Conservation (phyloP, 2,888 invertebrate species). For the Calephelis perditalis region DNA sequence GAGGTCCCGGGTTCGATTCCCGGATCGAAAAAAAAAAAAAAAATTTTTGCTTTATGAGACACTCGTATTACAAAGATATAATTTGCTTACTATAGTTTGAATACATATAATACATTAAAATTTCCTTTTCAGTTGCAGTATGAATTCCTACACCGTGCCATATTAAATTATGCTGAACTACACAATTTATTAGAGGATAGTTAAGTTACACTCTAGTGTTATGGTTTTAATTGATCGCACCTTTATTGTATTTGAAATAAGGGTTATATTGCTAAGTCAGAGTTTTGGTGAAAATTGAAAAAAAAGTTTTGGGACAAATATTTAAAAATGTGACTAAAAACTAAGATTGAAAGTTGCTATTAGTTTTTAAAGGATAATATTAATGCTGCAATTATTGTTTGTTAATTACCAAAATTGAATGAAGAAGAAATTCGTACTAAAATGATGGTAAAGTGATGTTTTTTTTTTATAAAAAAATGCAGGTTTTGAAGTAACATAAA, state of each 20-base stretch:
- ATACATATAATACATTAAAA: neutral
- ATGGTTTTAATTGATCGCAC: constrained; percentile 16
- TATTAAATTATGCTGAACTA: constrained; percentile 92
- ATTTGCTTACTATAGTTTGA: too few relatives aligned
- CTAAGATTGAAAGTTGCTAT: neutral
- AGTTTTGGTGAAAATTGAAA: neutral
- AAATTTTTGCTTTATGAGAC: too few relatives aligned
- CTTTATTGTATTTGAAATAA: constrained; percentile 16
- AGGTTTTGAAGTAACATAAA: too few relatives aligned
- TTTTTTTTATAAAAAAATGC: too few relatives aligned
- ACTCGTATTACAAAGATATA: too few relatives aligned
- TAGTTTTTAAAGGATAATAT: constrained; percentile 2
- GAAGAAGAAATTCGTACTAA: too few relatives aligned
- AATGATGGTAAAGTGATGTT: too few relatives aligned
- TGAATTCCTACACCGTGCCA: constrained; percentile 94
- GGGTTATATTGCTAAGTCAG: constrained; percentile 18
- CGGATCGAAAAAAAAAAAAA: too few relatives aligned
- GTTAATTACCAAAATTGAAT: too few relatives aligned
- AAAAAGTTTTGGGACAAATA: neutral
- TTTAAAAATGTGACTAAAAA: constrained; percentile 5
- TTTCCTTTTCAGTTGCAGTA: constrained; percentile 87
- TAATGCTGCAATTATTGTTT: neutral
- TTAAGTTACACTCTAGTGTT: constrained; percentile 42
- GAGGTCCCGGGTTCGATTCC: too few relatives aligned
- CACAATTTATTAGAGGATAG: constrained; percentile 85